These are phyloP conservation scores for Cryptophagus acutangulus DNA, from an alignment of 2,888 invertebrate genomes.

Conservation along the genomic window DNA sequence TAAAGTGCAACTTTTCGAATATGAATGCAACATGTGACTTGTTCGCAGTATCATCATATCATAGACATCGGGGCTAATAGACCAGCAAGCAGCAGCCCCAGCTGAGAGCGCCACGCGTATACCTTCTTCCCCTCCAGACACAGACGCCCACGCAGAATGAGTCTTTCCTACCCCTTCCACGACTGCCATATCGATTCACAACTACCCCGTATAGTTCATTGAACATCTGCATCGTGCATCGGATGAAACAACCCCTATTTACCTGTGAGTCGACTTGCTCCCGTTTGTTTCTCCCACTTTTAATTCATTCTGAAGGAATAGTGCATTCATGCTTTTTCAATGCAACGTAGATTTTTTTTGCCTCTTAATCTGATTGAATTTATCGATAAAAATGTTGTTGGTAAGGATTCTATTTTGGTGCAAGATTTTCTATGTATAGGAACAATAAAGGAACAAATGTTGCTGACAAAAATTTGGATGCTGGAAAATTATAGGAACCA, in stretches of 20 bases:
- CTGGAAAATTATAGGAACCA: too few species aligned
- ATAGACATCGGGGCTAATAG: too few species aligned
- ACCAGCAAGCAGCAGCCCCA: too few species aligned
- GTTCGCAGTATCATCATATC: too few species aligned
- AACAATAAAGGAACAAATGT: too few species aligned
- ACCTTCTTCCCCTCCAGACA: conserved; percentile 40
- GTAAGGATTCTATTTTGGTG: too few species aligned
- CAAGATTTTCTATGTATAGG: too few species aligned
- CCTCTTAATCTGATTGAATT: too few species aligned
- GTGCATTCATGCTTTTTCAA: background rate
- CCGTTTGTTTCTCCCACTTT: too few species aligned
- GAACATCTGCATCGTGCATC: conserved; percentile 35
- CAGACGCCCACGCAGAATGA: conserved; percentile 43
- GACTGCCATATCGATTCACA: conserved; percentile 28
- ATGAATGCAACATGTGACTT: background rate
- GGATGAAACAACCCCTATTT: conserved; percentile 29
- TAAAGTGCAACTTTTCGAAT: conserved; percentile 8
- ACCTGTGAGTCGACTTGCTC: conserved; percentile 31
- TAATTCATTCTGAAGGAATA: background rate
- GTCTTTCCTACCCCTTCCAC: conserved; percentile 38
- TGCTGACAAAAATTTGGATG: too few species aligned
- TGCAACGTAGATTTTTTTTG: too few species aligned
- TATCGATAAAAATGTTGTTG: too few species aligned
- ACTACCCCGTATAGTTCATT: conserved; percentile 35
- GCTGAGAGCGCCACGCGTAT: conserved; percentile 29